Conservation (phyloP, 30 jellyfish, hydroid and myxozoan genomes). For the Chrysaora quinquecirrha region DNA sequence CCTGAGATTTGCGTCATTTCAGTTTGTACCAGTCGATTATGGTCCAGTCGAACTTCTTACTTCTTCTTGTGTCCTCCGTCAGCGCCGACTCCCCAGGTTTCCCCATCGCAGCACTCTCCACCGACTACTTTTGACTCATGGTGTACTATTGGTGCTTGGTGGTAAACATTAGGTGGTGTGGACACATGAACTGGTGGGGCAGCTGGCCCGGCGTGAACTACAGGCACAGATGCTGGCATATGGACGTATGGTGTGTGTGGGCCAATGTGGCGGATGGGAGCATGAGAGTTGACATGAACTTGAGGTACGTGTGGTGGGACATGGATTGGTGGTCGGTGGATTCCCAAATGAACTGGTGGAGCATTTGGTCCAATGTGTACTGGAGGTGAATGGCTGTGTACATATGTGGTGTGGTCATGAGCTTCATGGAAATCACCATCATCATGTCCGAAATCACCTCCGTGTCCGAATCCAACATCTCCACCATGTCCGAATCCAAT, state of each 20-base stretch:
- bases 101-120: slow-evolving; percentile 70
- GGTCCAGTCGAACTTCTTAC: no score
- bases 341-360: slow-evolving; percentile 96
- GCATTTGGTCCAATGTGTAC: slow-evolving; percentile 99
- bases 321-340: slow-evolving; percentile 96
- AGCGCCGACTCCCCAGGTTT: slow-evolving; percentile 56
- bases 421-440: slow-evolving; percentile 68
- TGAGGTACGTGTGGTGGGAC: slow-evolving; percentile 97
- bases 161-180: slow-evolving; percentile 96
- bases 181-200: slow-evolving; percentile 98
- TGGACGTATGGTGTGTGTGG: slow-evolving; percentile 96
- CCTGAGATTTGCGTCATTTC: no score
- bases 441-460: slow-evolving; percentile 43
- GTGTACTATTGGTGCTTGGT: slow-evolving; percentile 94
- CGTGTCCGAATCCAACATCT: slow-evolving; percentile 46
- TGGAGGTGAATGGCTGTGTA: slow-evolving; percentile 91
- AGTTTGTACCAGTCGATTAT: no score
- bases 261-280: slow-evolving; percentile 94
- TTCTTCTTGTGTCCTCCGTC: slow-evolving; percentile 62
- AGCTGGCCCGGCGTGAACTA: slow-evolving; percentile 94
- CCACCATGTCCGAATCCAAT: slow-evolving; percentile 30
- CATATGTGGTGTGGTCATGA: slow-evolving; percentile 91
- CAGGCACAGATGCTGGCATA: slow-evolving; percentile 96
- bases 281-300: slow-evolving; percentile 94
- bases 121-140: slow-evolving; percentile 94